These are phyloP conservation scores for Stomatorhinus walkeri DNA, from an alignment of 2,797 vertebrate genomes.

Conservation along the genomic window DNA sequence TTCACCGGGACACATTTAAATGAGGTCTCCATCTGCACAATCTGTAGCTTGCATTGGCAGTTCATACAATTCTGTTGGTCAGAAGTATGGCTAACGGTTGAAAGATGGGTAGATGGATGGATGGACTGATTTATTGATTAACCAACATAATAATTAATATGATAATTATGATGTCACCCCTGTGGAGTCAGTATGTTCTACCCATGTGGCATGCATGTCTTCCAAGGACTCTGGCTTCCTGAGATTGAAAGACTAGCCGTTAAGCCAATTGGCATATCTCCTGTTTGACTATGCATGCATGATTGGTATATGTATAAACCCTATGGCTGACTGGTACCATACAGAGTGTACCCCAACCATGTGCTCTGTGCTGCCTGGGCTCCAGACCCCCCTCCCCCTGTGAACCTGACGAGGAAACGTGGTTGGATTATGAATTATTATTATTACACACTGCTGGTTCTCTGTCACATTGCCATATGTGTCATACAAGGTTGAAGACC, in stretches of 20 bases:
- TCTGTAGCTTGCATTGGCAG: neutral
- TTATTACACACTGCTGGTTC: neutral
- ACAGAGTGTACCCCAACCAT: neutral
- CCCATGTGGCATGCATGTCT: neutral
- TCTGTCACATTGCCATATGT: neutral
- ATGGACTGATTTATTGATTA: neutral
- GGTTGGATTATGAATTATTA: neutral
- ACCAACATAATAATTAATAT: neutral
- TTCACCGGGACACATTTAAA: neutral
- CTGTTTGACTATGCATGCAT: neutral
- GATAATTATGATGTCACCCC: neutral
- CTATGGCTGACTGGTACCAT: neutral
- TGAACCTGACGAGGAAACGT: neutral
- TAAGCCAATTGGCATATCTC: neutral
- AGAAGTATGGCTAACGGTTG: neutral
- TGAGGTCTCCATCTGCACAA: neutral
- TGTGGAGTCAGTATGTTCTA: neutral
- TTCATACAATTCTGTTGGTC: neutral
- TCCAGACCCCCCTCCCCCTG: neutral
- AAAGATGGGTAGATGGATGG: neutral
- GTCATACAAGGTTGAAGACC: neutral
- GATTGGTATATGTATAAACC: neutral
- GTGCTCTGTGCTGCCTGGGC: neutral
- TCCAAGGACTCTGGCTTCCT: neutral
- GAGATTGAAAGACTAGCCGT: neutral